These are phyloP conservation scores for Carassius auratus DNA, from an alignment of 2,113 vertebrate species.

Conservation along the genomic window DNA sequence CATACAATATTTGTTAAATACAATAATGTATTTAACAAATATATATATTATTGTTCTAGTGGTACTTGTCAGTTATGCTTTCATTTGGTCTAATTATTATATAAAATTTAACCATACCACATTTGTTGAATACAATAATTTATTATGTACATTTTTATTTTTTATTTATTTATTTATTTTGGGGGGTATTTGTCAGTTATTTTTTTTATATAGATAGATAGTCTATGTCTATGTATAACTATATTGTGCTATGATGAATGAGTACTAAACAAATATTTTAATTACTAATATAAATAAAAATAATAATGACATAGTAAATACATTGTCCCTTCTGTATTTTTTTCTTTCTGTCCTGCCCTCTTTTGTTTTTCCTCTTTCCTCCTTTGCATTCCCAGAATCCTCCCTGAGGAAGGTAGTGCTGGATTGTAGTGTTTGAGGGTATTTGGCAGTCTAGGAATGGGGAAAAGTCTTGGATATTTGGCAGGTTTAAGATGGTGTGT, in stretches of 20 bases:
- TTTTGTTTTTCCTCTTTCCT: background rate
- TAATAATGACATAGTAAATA: background rate
- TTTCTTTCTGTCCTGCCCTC: background rate
- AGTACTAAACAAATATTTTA: background rate
- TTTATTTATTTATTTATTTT: background rate
- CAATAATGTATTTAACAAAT: background rate
- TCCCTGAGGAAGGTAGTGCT: constrained; percentile 50
- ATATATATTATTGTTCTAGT: no score
- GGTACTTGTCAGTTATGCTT: background rate
- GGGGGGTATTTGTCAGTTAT: background rate
- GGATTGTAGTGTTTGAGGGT: constrained; percentile 55
- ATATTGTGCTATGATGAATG: background rate
- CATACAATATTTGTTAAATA: background rate
- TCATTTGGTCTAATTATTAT: background rate
- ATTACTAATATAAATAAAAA: no score
- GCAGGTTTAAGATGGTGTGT: constrained; percentile 43
- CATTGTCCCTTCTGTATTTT: background rate
- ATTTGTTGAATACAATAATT: background rate
- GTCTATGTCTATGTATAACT: background rate
- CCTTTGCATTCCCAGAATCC: constrained; percentile 27
- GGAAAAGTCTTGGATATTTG: constrained; percentile 57
- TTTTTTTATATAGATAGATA: no score
- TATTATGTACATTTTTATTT: background rate
- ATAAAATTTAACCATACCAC: background rate
- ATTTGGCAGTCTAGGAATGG: constrained; percentile 55